Evolutionary conservation across 2,113 vertebrate genomes (phyloP), one percentile per base, ranked within the genome.

Genomic region (Xerus inauris): DNA sequence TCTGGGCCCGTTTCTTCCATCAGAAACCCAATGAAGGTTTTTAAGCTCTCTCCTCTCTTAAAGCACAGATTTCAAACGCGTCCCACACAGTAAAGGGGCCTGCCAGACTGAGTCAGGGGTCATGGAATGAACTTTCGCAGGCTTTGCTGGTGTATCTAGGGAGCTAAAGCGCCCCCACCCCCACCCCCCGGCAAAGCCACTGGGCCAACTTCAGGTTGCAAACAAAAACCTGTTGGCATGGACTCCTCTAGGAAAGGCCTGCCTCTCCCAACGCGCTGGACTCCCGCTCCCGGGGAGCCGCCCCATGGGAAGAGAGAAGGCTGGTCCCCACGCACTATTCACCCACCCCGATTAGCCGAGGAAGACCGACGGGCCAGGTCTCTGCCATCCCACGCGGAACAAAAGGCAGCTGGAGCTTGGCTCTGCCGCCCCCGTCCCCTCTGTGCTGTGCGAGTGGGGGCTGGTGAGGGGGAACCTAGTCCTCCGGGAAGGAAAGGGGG

Each of bases 151-250:
- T 82, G 22, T 79, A 93, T 94, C 79, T 54, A 79, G 49, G 67
- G 86, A 88, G 26, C 65, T 47, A 45, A 38, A 40, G 38, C 30
- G 24, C 81, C 30, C 32, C n/a, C n/a, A n/a, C n/a, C n/a, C n/a
- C n/a, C n/a, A n/a, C n/a, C n/a, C 88, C 47, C 57, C n/a, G 3
- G 72, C 77, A 79, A 80, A 93, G 49, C 83, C 91, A 87, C 81
- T 32, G 32, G 72, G 69, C 96, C 89, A 95, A 94, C 95, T 97
- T 97, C 89, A 79, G 91, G 84, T 67, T 51, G 69, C 91, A 88
- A 94, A 97, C 91, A 96, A 97, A 97, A 96, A 96, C 97, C 96
- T 98, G 96, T 95, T 94, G 97, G 96, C 96, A 88, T 35, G 0
- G 64, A 76, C 89, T 94, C 94, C 62, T 67, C 82, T 17, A 59